Percentiles rank a stretch among this genome's conserved stretches.
Conservation (phyloP, 2,888 invertebrate genomes). For the Agonopterix arenella region DNA sequence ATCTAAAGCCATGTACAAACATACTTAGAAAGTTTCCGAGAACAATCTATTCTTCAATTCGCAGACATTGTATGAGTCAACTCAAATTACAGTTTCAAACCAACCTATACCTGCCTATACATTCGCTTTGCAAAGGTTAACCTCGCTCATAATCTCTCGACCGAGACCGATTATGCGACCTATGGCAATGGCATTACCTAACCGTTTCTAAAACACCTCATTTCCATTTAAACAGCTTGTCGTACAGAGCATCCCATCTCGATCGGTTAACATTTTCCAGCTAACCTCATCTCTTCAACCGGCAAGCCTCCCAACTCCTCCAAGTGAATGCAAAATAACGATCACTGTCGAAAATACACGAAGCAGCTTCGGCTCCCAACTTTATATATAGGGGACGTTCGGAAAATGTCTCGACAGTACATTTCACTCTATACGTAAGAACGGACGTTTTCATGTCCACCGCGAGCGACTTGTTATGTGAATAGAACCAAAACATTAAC, state of each 20-base stretch:
- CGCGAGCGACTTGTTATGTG: constrained; percentile 26
- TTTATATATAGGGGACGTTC: constrained; percentile 39
- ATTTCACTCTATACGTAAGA: constrained; percentile 21
- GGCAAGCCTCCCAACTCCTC: constrained; percentile 20
- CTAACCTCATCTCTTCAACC: background rate
- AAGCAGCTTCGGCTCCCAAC: constrained; percentile 30
- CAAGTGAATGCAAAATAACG: constrained; percentile 52
- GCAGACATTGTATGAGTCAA: too few species aligned
- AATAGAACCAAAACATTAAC: constrained; percentile 37
- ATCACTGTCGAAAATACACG: constrained; percentile 40
- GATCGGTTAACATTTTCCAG: constrained; percentile 1
- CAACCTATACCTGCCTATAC: background rate
- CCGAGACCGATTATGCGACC: background rate
- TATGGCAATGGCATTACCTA: too few species aligned
- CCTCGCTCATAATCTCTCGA: background rate
- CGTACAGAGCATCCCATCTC: background rate
- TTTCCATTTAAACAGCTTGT: too few species aligned
- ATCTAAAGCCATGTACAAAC: too few species aligned
- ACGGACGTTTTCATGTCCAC: constrained; percentile 21
- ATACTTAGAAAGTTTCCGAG: too few species aligned
- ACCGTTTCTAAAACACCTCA: too few species aligned
- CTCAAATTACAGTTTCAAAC: too few species aligned
- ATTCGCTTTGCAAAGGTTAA: background rate
- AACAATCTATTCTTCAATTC: too few species aligned
- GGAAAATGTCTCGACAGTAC: constrained; percentile 43